Evolutionary conservation across 2,113 vertebrate species (phyloP).

Genomic region (Tenrec ecaudatus): DNA sequence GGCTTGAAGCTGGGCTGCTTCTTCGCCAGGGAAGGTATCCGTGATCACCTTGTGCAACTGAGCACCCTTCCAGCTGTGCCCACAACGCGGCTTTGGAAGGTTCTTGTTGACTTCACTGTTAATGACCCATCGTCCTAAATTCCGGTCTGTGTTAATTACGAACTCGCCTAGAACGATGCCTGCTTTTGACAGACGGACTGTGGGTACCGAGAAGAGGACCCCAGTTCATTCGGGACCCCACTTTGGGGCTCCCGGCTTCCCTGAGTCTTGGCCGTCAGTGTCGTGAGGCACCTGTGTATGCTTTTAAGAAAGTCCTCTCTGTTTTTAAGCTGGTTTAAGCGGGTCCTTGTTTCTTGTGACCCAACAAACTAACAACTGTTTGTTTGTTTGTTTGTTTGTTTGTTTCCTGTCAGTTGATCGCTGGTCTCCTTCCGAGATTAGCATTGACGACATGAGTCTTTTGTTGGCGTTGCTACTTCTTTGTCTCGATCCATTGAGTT

Average conservation of each 20-base stretch:
- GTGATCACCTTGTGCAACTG: neutral
- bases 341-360: neutral
- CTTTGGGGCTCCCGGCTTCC: neutral
- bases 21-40: neutral
- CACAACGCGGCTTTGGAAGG: neutral
- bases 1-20: neutral
- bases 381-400: too few species aligned
- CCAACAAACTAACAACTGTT: neutral
- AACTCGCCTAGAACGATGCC: neutral
- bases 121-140: neutral
- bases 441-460: neutral
- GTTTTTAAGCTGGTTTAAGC: neutral
- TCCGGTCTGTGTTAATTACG: neutral
- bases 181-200: neutral
- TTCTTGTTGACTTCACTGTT: neutral
- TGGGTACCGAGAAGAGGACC: neutral
- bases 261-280: neutral
- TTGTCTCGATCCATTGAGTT: conserved; percentile 1
- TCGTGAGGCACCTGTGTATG: neutral
- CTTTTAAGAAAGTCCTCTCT: neutral
- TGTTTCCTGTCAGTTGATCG: neutral
- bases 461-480: neutral
- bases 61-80: neutral
- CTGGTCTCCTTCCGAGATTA: neutral
- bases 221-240: neutral